Evolutionary conservation across 2,113 vertebrate species (phyloP), one percentile per base, ranked within the genome.

Genomic region (Brachyhypopomus gauderio): DNA sequence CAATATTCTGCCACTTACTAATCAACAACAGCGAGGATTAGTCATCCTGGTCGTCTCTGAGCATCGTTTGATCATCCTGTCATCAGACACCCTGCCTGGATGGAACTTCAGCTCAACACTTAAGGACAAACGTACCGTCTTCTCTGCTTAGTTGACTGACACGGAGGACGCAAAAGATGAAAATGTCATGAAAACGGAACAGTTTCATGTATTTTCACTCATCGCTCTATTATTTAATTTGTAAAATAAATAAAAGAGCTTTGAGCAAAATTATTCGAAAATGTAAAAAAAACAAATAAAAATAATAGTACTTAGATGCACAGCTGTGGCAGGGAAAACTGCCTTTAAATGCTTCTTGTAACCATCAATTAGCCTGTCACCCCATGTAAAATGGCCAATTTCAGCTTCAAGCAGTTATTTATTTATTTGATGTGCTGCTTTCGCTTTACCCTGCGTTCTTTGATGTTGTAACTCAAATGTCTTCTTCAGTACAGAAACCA

Each of bases 21-120:
- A 80, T 80, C 71, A 80, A 62, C 78, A 80, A 64, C 79, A 74
- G 59, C 71, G 56, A 66, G 48, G 56, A 63, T 66, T 80, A 80
- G 59, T 80, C 71, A 80, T 74, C 56, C 55, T 74, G 34, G 41
- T 64, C 3, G 20, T 80, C 72, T n/a, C 19, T 30, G 22, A 34
- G 48, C 36, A 79, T 48, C 19, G 62, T 71, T 41, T n/a, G 66
- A 70, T 38, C 20, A 45, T 12, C 3, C 25, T 34, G 72, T 64
- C 72, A 14, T 62, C 9, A 77, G 3, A n/a, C 25, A 23, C 22
- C 22, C 45, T 62, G 56, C 23, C 20, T 72, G 69, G 34, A 62
- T 72, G 55, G 55, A 78, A 69, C 19, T 67, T 66, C 8, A 77
- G 8, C 12, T 48, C 36, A 23, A 78, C 0, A n/a, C 7, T 52